Evolutionary conservation across 64 coral and sea anemone species (phyloP), one percentile per base, ranked within the genome.

Genomic region (Hydrozoanthus tunicans): DNA sequence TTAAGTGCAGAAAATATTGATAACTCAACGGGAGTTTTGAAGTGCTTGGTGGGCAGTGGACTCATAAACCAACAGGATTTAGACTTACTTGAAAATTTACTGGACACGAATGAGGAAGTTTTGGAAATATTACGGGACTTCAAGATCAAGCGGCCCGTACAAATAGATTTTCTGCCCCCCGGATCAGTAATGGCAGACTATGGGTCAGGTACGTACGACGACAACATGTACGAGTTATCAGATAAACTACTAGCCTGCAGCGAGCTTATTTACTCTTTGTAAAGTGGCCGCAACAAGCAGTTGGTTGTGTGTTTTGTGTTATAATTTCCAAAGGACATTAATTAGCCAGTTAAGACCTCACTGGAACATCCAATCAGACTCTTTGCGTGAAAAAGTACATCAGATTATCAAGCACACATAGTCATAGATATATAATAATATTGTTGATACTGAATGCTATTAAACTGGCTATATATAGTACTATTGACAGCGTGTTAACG

Each of bases 41-140:
- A 57, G 66, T 55, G 56, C 53, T 64, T 96, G 14, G 43, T 24
- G 11, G 53, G 8, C n/a, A 59, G 10, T 65, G 81, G 82, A 51
- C 90, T 89, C 54, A 75, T 96, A 25, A 89, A 70, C 51, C 88
- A 93, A 75, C 51, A 89, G 52, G 94, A 96, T 73, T 63, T 93
- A 13, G 91, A 96, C 59, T 91, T 96, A 65, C 63, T 96, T 23
- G 92, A 96, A 76, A 76, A 96, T 82, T 62, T 96, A 58, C 89
- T 96, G 9, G 81, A 70, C 54, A 64, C 91, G 10, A 81, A 77
- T 43, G 89, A 77, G 26, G 86, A 88, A 74, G 56, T 79, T 15
- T 56, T 93, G 12, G 52, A 14, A 74, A 9, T 88, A 56, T 7
- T 96, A 11, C 58, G 54, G 24, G 81, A 80, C 11, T 93, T 80